Evolutionary conservation across 1,140 invertebrate species (phyloP), one percentile per base, ranked within the genome.

Genomic region (Drosophila mayri): DNA sequence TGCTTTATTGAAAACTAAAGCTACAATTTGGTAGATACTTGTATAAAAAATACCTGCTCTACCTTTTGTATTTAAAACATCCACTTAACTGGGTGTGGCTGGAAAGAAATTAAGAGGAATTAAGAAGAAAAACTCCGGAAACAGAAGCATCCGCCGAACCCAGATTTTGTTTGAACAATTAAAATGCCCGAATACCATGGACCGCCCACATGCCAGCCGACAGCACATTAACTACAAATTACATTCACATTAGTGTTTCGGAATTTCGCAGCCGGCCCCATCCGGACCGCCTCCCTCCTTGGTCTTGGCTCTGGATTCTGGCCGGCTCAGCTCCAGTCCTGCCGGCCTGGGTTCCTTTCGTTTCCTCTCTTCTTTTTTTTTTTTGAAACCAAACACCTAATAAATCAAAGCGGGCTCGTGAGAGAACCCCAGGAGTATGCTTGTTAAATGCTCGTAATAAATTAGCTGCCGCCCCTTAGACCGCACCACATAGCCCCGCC

Each of bases 381-480:
- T 85, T 79, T 22, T 22, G 1, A 62, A 82, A 74, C 84, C 84
- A 87, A 82, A 86, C 83, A 87, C 84, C 84, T 87, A 87, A 87
- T 87, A 87, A 87, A 87, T 87, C 84, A 87, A 87, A 87, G 84
- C 81, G 80, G 77, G 78, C 84, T 79, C 62, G 64, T 74, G 67
- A 78, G 67, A 58, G 79, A 71, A 74, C 85, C 84, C 84, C 84
- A 58, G 73, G 84, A 87, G 84, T 88, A 87, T 87, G 80, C 84
- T 87, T 87, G 84, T 87, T 87, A 87, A 87, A 87, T 87, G 84
- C 80, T 87, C 84, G 84, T 87, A 87, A 87, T 87, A 87, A 88
- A 87, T 87, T 87, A 87, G 84, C 84, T 84, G 76, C 79, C 79
- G 71, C 76, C 67, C 47, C 57, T 44, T 64, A 60, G 65, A 79